Percentiles rank a stretch among this genome's conserved stretches.
phyloP scores from a whole-genome alignment of 2,888 invertebrate genomes.

The Dorcus hopei region DNA sequence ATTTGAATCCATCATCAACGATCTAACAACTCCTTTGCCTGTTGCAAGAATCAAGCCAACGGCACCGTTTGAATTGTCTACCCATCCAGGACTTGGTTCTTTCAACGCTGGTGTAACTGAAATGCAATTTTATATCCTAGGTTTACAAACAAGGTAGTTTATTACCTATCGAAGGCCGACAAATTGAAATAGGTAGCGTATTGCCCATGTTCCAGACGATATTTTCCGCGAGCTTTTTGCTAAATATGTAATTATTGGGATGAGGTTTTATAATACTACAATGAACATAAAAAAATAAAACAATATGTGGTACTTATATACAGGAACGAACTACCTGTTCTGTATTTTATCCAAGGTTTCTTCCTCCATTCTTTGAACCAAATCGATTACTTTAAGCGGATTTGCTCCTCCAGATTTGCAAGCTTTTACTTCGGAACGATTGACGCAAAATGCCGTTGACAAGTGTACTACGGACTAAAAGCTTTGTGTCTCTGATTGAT shows the following conservation, averaged over 20 bases:
- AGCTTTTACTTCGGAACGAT: conserved; percentile 68
- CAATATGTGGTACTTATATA: too few species aligned
- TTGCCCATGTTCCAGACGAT: conserved; percentile 53
- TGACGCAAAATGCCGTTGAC: conserved; percentile 82
- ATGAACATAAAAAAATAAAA: not conserved
- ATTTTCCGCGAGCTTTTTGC: conserved; percentile 89
- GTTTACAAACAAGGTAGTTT: not conserved
- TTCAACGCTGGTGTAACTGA: conserved; percentile 37
- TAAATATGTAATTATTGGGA: conserved; percentile 95
- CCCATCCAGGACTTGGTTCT: conserved; percentile 55
- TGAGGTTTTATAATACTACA: conserved; percentile 46
- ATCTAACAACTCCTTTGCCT: conserved; percentile 30
- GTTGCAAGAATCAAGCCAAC: conserved; percentile 53
- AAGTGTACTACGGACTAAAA: conserved; percentile 70
- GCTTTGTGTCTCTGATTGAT: not conserved
- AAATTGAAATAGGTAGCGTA: conserved; percentile 76
- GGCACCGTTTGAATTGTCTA: conserved; percentile 64
- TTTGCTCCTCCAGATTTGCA: conserved; percentile 61
- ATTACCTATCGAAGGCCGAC: conserved; percentile 79
- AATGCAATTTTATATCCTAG: not conserved
- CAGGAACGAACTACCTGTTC: conserved; percentile 45
- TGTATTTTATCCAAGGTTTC: conserved; percentile 58
- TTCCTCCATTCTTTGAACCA: conserved; percentile 61
- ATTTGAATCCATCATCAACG: conserved; percentile 32
- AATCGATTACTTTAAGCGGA: conserved; percentile 60